phyloP scores from a whole-genome alignment of 1,140 invertebrate genomes.

The Dendrolimus kikuchii region DNA sequence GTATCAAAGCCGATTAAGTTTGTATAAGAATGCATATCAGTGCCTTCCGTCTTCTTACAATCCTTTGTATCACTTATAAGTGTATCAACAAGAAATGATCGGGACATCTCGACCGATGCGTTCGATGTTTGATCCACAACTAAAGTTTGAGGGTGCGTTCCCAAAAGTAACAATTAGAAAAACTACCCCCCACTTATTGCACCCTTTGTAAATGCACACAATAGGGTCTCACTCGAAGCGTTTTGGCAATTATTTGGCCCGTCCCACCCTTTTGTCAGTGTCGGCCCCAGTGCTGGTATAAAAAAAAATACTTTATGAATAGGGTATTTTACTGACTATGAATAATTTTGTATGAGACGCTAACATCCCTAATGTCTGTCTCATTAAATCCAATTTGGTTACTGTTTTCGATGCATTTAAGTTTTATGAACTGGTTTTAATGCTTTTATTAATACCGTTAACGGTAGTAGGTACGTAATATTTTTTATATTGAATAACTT shows the following conservation, averaged over 20 bases:
- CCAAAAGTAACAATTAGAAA: conserved; percentile 67
- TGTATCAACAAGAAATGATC: conserved; percentile 83
- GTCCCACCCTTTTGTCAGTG: conserved; percentile 67
- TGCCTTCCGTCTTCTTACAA: conserved; percentile 54
- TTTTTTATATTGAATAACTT: no score
- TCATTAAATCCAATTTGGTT: conserved; percentile 67
- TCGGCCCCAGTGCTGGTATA: conserved; percentile 57
- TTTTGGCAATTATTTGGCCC: conserved; percentile 69
- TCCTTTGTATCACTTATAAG: conserved; percentile 77
- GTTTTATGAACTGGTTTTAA: neutral
- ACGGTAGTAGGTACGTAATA: no score
- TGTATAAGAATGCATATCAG: conserved; percentile 51
- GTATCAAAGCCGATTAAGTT: conserved; percentile 47
- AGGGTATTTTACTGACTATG: conserved; percentile 66
- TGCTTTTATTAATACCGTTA: no score
- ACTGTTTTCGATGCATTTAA: conserved; percentile 34
- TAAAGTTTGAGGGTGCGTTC: conserved; percentile 42
- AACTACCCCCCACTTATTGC: conserved; percentile 65
- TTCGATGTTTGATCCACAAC: conserved; percentile 35
- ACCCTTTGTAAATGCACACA: conserved; percentile 67
- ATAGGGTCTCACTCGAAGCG: conserved; percentile 63
- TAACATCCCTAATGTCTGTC: conserved; percentile 63
- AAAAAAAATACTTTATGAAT: conserved; percentile 59
- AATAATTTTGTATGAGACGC: conserved; percentile 67
- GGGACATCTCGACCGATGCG: conserved; percentile 74